Evolutionary conservation across 2,113 vertebrate species (phyloP), one percentile per base, ranked within the genome.

Genomic region (Lethenteron camtschaticum): DNA sequence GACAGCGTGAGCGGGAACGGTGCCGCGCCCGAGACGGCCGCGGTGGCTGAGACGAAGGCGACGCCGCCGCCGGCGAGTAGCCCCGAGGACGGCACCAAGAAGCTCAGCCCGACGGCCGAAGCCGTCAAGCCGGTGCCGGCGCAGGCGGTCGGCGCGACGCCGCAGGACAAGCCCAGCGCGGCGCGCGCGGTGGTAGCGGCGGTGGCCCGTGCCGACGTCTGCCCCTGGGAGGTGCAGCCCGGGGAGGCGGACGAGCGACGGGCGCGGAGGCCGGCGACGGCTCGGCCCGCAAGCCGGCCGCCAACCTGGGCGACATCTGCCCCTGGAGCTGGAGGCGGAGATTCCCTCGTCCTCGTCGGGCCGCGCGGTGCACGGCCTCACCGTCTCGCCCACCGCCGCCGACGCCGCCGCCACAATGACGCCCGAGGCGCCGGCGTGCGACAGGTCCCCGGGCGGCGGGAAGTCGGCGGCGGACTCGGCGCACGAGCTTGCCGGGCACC

Each of bases 201-300:
- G 41, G 41, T 41, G 41, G 41, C 5, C 41, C 41, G 41, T 41
- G 41, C 41, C 41, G 41, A 41, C 41, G 68, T 79, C 16, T 82
- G 77, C 74, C 78, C 81, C 59, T 81, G 79, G 81, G 82, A 82
- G 3, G 14, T 24, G 10, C 55, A 6, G 10, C 9, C 16, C 59
- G 11, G 9, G 57, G 68, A 8, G 41, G 56, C 56, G 20, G 58
- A 12, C 13, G 68, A 24, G 10, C 56, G 55, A 72, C 9, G 41
- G 71, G 70, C 11, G 56, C 70, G 5, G 68, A 70, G 13, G 10
- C 57, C 57, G 57, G 55, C 12, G 14, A 20, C 14, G 68, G 56
- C 41, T 56, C 70, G 20, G 56, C 16, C 10, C 56, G 41, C 57
- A 73, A 55, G 41, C 74, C 66, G 70, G 73, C 75, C 16, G 72